These are phyloP conservation scores for Leuctra nigra DNA, from an alignment of 2,888 invertebrate genomes.

Conservation along the genomic window DNA sequence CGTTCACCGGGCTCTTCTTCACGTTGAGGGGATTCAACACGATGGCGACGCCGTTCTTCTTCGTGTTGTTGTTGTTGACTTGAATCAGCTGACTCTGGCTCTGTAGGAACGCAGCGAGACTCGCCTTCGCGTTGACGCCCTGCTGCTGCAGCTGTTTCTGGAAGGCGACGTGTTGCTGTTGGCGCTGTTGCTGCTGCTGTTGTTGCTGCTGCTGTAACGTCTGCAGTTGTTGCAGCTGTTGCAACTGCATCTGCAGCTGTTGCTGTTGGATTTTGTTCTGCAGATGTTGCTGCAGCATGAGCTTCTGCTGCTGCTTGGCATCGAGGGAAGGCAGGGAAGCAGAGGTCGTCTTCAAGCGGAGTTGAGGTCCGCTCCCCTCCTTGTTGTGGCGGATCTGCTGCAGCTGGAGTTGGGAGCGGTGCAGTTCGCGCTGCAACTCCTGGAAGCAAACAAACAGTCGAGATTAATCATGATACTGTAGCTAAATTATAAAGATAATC, in stretches of 20 bases:
- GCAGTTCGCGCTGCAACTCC: conserved; percentile 67
- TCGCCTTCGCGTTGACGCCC: conserved; percentile 42
- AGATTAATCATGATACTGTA: background rate
- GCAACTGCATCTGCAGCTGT: conserved; percentile 44
- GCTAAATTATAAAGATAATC: too few species aligned
- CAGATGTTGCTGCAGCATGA: conserved; percentile 56
- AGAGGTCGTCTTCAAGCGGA: conserved; percentile 37
- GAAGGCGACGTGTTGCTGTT: conserved; percentile 29
- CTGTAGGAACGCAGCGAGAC: conserved; percentile 44
- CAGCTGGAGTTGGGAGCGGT: conserved; percentile 68
- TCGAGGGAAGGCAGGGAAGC: conserved; percentile 20
- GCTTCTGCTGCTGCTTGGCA: conserved; percentile 40
- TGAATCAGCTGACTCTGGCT: conserved; percentile 35
- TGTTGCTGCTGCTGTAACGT: conserved; percentile 41
- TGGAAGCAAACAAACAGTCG: too few species aligned
- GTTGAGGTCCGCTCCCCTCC: conserved; percentile 31
- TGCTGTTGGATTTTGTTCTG: conserved; percentile 64
- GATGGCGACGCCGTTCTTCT: conserved; percentile 24
- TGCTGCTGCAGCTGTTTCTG: conserved; percentile 37
- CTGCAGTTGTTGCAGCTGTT: conserved; percentile 32
- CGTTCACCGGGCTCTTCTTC: conserved; percentile 19
- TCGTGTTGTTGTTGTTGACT: conserved; percentile 22
- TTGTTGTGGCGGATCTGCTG: conserved; percentile 50
- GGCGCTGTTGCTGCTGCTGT: conserved; percentile 31
- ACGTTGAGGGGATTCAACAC: conserved; percentile 29